Percentiles rank a stretch among this genome's conserved stretches.
Evolutionary conservation across 1,140 invertebrate species (phyloP).

Genomic region (Lethocerus indicus): DNA sequence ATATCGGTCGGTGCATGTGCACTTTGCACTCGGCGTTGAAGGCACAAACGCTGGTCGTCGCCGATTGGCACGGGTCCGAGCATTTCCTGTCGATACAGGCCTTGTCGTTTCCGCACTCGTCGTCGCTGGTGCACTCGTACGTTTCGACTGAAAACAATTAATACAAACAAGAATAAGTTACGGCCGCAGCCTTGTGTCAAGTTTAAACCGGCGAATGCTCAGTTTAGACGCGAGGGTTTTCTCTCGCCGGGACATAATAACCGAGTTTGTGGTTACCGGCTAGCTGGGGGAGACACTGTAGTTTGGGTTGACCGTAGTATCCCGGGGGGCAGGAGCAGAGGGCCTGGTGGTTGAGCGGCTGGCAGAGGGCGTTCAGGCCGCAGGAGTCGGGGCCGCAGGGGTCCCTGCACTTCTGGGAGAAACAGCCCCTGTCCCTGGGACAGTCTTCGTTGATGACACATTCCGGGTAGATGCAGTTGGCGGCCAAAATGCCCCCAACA

Average conservation of each 20-base stretch:
- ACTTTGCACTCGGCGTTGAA: conserved; percentile 65
- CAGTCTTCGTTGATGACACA: conserved; percentile 74
- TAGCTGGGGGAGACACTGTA: conserved; percentile 39
- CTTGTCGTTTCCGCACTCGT: conserved; percentile 67
- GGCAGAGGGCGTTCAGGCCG: conserved; percentile 71
- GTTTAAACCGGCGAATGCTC: neutral
- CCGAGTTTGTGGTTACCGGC: conserved; percentile 5
- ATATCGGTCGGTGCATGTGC: conserved; percentile 63
- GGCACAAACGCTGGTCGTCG: conserved; percentile 45
- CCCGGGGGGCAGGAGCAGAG: conserved; percentile 62
- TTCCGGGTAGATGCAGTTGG: conserved; percentile 65
- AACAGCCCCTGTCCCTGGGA: conserved; percentile 59
- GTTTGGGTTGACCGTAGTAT: conserved; percentile 60
- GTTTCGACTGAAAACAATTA: neutral
- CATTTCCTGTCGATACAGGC: conserved; percentile 55
- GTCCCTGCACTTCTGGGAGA: conserved; percentile 61
- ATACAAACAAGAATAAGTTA: neutral
- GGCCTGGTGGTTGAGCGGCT: conserved; percentile 60
- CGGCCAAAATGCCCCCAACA: conserved; percentile 40
- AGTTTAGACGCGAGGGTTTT: neutral
- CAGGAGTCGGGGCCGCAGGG: conserved; percentile 65
- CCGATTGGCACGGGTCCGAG: conserved; percentile 14
- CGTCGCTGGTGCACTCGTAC: conserved; percentile 60
- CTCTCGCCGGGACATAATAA: neutral
- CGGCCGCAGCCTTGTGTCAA: neutral